Evolutionary conservation across 1,140 invertebrate species (phyloP), one percentile per base, ranked within the genome.

Genomic region (Drosophila oshimai): DNA sequence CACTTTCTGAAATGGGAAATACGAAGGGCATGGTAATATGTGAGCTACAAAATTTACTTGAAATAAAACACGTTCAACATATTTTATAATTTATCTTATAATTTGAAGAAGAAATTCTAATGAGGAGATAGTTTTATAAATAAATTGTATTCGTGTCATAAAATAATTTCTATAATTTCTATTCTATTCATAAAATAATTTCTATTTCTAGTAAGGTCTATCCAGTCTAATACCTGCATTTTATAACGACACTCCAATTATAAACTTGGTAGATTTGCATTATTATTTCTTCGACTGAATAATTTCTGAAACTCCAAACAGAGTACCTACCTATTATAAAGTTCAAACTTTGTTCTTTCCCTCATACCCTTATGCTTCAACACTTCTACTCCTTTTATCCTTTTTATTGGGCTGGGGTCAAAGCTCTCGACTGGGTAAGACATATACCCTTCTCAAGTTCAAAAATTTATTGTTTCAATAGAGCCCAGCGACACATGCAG

Each of bases 401-500:
- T 3, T 34, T 31, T 51, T 33, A 26, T 37, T 29, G 20, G 6
- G 28, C 31, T 33, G 39, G 49, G 76, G 75, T 79, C 76, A 79
- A 79, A 79, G 76, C 57, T 44, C 58, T 54, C 36, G 17, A 58
- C 55, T 64, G 76, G 57, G 58, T 15, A 45, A 57, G 68, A 79
- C 55, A 41, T 58, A 80, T 46, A 79, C 70, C 53, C 74, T 49
- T 24, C 54, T 64, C 60, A 64, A 61, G 60, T 74, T 60, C 53
- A 58, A 51, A 67, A 77, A 83, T 81, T 76, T 83, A 81, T 83
- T 81, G 77, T 81, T 81, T 81, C 77, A 81, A 73, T 61, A 47
- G 61, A 55, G 60, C 36, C 77, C 37, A 45, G 60, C 77, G 70
- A 72, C 78, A 81, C 65, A 83, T 81, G 74, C 58, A 70, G 65